These are phyloP conservation scores for Drosophila kanekoi DNA, from an alignment of 2,888 invertebrate species.

Conservation along the genomic window DNA sequence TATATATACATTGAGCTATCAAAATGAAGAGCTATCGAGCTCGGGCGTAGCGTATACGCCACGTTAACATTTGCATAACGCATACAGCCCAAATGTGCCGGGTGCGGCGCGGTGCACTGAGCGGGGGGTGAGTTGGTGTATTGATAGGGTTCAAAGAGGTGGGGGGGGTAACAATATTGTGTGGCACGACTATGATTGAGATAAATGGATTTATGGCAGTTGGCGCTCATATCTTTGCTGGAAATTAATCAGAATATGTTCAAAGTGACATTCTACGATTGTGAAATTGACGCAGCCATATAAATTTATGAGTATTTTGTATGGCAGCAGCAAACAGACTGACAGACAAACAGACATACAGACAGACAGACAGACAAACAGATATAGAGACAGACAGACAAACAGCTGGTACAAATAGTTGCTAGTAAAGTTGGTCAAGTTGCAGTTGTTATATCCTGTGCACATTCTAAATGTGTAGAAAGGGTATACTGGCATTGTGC, in stretches of 20 bases:
- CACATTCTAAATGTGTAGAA: too few relatives aligned
- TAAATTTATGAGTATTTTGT: conserved; percentile 66
- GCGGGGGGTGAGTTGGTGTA: neutral
- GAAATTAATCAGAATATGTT: conserved; percentile 75
- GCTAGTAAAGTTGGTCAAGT: conserved; percentile 34
- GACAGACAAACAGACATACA: conserved; percentile 11
- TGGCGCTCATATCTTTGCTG: conserved; percentile 61
- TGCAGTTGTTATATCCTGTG: neutral
- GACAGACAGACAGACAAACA: conserved; percentile 9
- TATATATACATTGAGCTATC: conserved; percentile 7
- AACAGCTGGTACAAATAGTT: conserved; percentile 20
- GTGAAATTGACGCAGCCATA: conserved; percentile 71
- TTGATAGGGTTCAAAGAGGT: neutral
- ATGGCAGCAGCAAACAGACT: conserved; percentile 26
- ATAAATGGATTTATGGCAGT: conserved; percentile 75
- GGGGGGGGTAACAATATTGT: conserved; percentile 39
- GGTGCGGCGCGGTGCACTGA: neutral
- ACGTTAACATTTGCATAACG: conserved; percentile 69
- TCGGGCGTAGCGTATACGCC: conserved; percentile 67
- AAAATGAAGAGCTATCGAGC: conserved; percentile 24
- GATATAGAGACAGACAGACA: conserved; percentile 13
- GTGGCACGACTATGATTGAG: conserved; percentile 70
- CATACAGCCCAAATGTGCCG: conserved; percentile 16
- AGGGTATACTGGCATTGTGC: too few relatives aligned
- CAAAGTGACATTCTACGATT: conserved; percentile 72